Evolutionary conservation across 2,113 vertebrate genomes (phyloP).

Genomic region (Leptobrachium leishanense): DNA sequence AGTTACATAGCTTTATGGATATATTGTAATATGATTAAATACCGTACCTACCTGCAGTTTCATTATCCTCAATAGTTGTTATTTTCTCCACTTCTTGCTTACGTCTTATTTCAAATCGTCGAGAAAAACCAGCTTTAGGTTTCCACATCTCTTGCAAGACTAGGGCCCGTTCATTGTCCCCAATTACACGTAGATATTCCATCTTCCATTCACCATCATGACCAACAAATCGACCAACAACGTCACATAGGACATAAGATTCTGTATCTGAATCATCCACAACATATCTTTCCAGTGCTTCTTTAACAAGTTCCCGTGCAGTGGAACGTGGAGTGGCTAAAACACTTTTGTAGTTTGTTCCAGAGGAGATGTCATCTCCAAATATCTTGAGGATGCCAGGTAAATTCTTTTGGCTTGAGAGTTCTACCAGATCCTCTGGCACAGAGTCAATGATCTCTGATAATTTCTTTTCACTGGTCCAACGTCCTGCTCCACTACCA

Average conservation of each 20-base stretch:
- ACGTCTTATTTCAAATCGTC: conserved; percentile 86
- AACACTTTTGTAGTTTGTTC: conserved; percentile 70
- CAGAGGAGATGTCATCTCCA: conserved; percentile 63
- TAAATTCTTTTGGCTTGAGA: conserved; percentile 51
- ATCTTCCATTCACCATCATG: conserved; percentile 70
- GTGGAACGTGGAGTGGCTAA: conserved; percentile 66
- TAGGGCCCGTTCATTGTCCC: conserved; percentile 81
- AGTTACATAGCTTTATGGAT: no score
- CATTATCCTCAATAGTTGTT: conserved; percentile 62
- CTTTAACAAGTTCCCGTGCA: conserved; percentile 62
- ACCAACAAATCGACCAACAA: conserved; percentile 70
- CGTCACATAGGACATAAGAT: conserved; percentile 80
- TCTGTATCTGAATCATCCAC: conserved; percentile 69
- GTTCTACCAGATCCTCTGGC: conserved; percentile 49
- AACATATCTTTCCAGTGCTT: conserved; percentile 67
- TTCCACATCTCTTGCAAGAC: conserved; percentile 90
- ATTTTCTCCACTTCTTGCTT: conserved; percentile 81
- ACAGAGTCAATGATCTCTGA: conserved; percentile 66
- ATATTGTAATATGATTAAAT: neutral
- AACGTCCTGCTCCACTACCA: conserved; percentile 73
- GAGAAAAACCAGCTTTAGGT: conserved; percentile 83
- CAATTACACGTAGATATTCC: conserved; percentile 76
- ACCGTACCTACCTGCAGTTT: conserved; percentile 52
- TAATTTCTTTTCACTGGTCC: conserved; percentile 77
- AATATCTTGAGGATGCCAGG: conserved; percentile 69